Evolutionary conservation across 2,797 vertebrate species (phyloP), one percentile per base, ranked within the genome.

Genomic region (Chaenodraco wilsoni): DNA sequence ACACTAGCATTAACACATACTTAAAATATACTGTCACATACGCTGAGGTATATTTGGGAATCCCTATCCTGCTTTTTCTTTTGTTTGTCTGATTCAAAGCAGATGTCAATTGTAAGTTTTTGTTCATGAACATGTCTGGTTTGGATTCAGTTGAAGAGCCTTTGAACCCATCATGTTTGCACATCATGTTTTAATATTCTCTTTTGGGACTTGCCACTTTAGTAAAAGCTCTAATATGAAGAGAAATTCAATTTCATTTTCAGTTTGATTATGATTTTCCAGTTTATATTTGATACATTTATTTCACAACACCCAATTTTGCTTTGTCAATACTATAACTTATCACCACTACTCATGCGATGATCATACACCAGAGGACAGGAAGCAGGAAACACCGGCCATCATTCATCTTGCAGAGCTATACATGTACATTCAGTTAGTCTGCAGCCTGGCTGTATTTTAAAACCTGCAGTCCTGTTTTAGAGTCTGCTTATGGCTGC

Each of bases 381-480:
- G 48, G 60, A 73, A 54, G 43, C 59, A 55, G 41, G 5, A 74
- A 72, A 62, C 79, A 23, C 33, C 6, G 3, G 45, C 69, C 49
- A 48, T 61, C 69, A n/a, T 58, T 70, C 60, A 72, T 3, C 14
- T 0, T 15, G 37, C 49, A 56, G 9, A 14, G 54, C 64, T 65
- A 14, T 57, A 66, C 71, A 74, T 73, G 17, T 21, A 6, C 52
- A 59, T 27, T 11, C 65, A 54, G 64, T 50, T 78, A 37, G 57
- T 57, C 43, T 80, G 58, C 63, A 51, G 62, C 8, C 45, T 31
- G 41, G 9, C 27, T n/a, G 49, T 2, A 60, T 9, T 41, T 40
- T 27, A 75, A 43, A 37, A 61, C 37, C 63, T 85, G 56, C 37
- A 1, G 57, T 41, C 51, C 12, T 52, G 50, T 61, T 37, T 45